These are phyloP conservation scores for Villa cingulata DNA, from an alignment of 2,888 invertebrate species.

Conservation along the genomic window DNA sequence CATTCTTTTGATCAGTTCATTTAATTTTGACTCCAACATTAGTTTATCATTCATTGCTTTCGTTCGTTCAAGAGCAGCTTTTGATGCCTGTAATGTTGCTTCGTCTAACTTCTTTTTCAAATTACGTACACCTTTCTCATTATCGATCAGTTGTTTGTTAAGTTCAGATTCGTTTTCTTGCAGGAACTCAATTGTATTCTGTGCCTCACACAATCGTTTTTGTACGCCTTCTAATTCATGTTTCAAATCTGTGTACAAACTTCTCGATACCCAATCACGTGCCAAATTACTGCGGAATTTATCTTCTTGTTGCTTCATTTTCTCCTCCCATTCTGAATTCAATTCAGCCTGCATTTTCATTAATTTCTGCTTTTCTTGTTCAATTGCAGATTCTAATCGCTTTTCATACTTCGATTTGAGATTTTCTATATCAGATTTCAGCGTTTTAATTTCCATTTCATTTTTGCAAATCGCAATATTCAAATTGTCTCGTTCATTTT, in stretches of 20 bases:
- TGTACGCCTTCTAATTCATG: slow-evolving; percentile 37
- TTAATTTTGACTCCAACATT: slow-evolving; percentile 41
- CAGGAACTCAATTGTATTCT: slow-evolving; percentile 30
- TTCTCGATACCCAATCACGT: slow-evolving; percentile 42
- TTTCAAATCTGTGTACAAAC: slow-evolving; percentile 41
- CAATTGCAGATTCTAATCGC: slow-evolving; percentile 21
- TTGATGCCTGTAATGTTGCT: slow-evolving; percentile 58
- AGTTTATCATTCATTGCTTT: slow-evolving; percentile 57
- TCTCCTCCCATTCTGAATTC: slow-evolving; percentile 17
- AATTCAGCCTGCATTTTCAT: slow-evolving; percentile 20
- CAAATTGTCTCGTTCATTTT: slow-evolving; percentile 30
- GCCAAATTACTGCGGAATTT: slow-evolving; percentile 39
- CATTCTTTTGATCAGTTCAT: slow-evolving; percentile 22
- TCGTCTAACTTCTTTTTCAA: slow-evolving; percentile 57
- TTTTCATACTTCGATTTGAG: slow-evolving; percentile 22
- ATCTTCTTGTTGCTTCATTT: slow-evolving; percentile 21
- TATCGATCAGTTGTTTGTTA: slow-evolving; percentile 28
- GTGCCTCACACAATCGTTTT: slow-evolving; percentile 35
- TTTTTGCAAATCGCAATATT: slow-evolving; percentile 25
- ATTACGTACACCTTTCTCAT: slow-evolving; percentile 40
- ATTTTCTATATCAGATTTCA: slow-evolving; percentile 24
- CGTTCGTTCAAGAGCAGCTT: slow-evolving; percentile 58
- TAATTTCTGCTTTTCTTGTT: slow-evolving; percentile 22
- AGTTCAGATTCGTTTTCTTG: slow-evolving; percentile 36
- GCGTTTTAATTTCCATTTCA: slow-evolving; percentile 24